These are phyloP conservation scores for Falco peregrinus DNA, from an alignment of 2,797 vertebrate genomes.

Conservation along the genomic window DNA sequence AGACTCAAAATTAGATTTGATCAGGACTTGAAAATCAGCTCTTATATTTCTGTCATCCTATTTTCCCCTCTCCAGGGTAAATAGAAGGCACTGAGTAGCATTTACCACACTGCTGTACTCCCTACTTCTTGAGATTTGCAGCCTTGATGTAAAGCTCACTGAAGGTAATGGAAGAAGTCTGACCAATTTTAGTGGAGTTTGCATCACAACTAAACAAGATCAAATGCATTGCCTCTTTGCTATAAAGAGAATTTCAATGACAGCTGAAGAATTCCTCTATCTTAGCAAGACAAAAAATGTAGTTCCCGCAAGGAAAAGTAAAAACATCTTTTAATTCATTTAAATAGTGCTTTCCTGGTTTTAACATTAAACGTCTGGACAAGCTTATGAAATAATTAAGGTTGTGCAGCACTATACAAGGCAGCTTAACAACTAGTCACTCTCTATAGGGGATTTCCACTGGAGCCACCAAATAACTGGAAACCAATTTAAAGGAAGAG, in stretches of 20 bases:
- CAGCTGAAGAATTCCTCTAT: background rate
- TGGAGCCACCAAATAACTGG: background rate
- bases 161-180: background rate
- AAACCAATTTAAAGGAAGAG: background rate
- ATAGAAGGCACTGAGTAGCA: background rate
- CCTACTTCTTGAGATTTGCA: background rate
- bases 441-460: background rate
- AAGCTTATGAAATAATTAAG: background rate
- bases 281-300: background rate
- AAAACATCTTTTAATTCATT: background rate
- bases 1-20: background rate
- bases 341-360: background rate
- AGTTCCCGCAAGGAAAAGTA: background rate
- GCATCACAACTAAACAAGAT: background rate
- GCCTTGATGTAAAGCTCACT: background rate
- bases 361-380: background rate
- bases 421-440: background rate
- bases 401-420: background rate
- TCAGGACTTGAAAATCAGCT: background rate
- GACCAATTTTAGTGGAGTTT: background rate
- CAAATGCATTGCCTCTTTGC: background rate
- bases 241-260: background rate
- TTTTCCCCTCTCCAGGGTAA: background rate
- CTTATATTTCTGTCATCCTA: background rate
- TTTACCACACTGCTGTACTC: background rate